These are phyloP conservation scores for Cantharis flavilabris DNA, from an alignment of 2,888 invertebrate species.

Conservation along the genomic window DNA sequence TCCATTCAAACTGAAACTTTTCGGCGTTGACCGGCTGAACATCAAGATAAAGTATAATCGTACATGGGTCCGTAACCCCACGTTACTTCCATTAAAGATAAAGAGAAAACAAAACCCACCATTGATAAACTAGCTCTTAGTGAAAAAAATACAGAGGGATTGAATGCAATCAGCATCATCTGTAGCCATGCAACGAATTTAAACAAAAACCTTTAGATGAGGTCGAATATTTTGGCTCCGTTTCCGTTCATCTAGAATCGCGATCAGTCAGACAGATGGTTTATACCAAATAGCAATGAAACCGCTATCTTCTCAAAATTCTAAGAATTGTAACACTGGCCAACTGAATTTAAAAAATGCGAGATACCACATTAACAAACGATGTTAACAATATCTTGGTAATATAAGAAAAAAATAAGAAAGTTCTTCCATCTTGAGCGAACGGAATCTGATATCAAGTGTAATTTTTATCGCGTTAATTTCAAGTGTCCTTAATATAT, in stretches of 20 bases:
- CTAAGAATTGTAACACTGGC: constrained; percentile 33
- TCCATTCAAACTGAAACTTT: not conserved
- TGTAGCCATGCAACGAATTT: constrained; percentile 23
- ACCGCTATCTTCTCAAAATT: constrained; percentile 31
- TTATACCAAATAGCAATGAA: constrained; percentile 32
- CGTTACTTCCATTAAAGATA: not conserved
- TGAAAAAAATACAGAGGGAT: not conserved
- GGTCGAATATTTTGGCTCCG: constrained; percentile 24
- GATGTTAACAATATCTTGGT: not conserved
- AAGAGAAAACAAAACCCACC: not conserved
- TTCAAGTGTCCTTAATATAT: not conserved
- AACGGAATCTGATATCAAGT: not conserved
- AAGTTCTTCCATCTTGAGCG: constrained; percentile 2
- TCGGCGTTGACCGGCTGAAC: not conserved
- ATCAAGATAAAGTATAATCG: not conserved
- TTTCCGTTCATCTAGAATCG: constrained; percentile 35
- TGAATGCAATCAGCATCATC: constrained; percentile 23
- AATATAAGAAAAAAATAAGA: not conserved
- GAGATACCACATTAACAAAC: constrained; percentile 11
- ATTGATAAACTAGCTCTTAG: not conserved
- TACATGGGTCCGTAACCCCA: not conserved
- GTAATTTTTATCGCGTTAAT: not conserved
- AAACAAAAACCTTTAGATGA: constrained; percentile 29
- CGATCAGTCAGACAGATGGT: constrained; percentile 37
- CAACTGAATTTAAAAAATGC: constrained; percentile 37